A percentile compares a stretch with the other conserved stretches of the same genome.
These are phyloP conservation scores for Protonibea diacanthus DNA, from an alignment of 2,797 vertebrate species.

Conservation along the genomic window DNA sequence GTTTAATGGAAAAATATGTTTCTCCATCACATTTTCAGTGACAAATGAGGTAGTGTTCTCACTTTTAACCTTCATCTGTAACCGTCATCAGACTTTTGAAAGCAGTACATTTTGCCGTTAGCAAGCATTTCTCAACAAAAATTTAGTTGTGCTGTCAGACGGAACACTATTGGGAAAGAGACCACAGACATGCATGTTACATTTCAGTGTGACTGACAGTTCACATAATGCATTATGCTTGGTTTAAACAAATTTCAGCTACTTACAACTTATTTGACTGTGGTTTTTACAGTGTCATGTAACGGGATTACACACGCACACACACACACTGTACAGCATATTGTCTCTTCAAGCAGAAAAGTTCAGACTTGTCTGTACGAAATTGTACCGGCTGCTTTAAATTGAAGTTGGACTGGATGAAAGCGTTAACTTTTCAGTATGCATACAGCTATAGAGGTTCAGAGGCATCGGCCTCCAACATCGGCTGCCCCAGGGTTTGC, in stretches of 20 bases:
- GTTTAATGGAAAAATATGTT: background rate
- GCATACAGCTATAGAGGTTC: background rate
- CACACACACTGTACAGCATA: background rate
- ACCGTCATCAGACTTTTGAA: constrained; percentile 2
- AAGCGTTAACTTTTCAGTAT: constrained; percentile 20
- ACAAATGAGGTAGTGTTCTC: background rate
- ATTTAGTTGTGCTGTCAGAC: constrained; percentile 5
- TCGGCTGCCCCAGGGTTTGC: background rate
- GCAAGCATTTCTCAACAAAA: constrained; percentile 5
- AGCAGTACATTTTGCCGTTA: background rate
- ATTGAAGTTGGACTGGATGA: constrained; percentile 5
- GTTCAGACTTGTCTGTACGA: constrained; percentile 14
- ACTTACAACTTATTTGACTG: background rate
- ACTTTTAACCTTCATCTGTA: constrained; percentile 3
- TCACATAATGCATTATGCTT: background rate
- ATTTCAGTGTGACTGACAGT: constrained; percentile 26
- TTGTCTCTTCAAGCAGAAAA: constrained; percentile 1
- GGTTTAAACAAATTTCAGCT: background rate
- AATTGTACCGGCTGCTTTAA: background rate
- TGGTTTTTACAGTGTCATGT: background rate
- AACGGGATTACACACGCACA: background rate
- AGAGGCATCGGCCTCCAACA: background rate
- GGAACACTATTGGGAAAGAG: background rate
- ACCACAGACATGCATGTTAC: background rate
- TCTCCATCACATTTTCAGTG: background rate